phyloP scores from a whole-genome alignment of 1,140 invertebrate species.

The Achroia grisella region DNA sequence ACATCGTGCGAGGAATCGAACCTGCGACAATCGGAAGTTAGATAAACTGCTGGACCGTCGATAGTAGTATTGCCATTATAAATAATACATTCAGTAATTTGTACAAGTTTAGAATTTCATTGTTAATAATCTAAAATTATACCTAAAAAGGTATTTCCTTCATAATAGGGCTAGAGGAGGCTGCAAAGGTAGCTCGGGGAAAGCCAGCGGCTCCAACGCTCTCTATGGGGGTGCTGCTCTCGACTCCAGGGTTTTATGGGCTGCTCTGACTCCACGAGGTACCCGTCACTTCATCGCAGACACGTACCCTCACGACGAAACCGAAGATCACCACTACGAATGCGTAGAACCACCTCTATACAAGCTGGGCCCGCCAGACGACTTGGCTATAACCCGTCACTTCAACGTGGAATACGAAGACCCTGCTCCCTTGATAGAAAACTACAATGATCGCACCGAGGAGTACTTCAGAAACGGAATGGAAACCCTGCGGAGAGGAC shows the following conservation, averaged over 20 bases:
- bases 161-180: constrained; percentile 45
- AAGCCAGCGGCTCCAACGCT: constrained; percentile 52
- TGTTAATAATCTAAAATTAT: too few relatives aligned
- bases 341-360: constrained; percentile 78
- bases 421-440: constrained; percentile 81
- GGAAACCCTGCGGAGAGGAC: constrained; percentile 68
- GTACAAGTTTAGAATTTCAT: too few relatives aligned
- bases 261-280: constrained; percentile 86
- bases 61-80: too few relatives aligned
- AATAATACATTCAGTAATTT: too few relatives aligned
- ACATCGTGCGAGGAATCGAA: too few relatives aligned
- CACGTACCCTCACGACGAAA: constrained; percentile 72
- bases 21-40: too few relatives aligned
- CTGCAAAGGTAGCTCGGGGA: constrained; percentile 56
- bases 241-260: constrained; percentile 85
- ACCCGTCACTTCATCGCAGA: constrained; percentile 81
- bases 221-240: constrained; percentile 61
- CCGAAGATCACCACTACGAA: constrained; percentile 83
- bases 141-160: constrained; percentile 1
- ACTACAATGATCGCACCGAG: constrained; percentile 73
- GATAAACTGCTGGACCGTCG: too few relatives aligned
- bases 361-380: constrained; percentile 63
- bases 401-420: constrained; percentile 84
- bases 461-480: constrained; percentile 61
- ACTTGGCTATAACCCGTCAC: constrained; percentile 75